Base-by-base conservation (phyloP, 2,888 invertebrate genomes). In the Campopleginae sp. region DNA sequence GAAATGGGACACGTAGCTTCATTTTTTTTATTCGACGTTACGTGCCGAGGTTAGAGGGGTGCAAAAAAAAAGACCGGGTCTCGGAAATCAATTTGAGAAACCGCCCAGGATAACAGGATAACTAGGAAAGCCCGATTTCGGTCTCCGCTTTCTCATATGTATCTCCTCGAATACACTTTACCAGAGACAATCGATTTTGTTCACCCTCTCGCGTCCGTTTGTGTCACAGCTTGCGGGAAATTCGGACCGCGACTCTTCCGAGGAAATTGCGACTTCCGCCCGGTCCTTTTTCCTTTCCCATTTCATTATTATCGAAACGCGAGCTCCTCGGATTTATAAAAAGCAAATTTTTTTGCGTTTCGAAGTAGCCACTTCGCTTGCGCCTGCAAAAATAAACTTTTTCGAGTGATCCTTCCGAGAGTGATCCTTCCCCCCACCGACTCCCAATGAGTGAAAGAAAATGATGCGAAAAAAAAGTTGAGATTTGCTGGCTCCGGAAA, bases 41-140 rank as follows among this genome's bases (percentile, higher is more conserved):
- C 66, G 79, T 71, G 74, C 46, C 46, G 44, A 44, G 44, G 54
- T 80, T 74, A 58, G 71, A 66, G 80, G 85, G 86, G 82, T 77
- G 79, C 79, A 78, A 86, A 42, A 82, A 87, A 87, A 87, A 89
- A 88, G 88, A 2, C 83, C 89, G 85, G 90, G 88, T 89, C 87
- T 90, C 90, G 85, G 90, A 89, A 93, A 93, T 93, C 92, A 93
- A 93, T 93, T 93, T 92, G 88, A 90, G 90, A 90, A 91, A 91
- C 90, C 89, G 88, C 85, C 87, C 88, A 75, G 91, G 91, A 92
- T 91, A 90, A 89, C 89, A 86, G 90, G 89, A 91, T 90, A 89
- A 88, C 89, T 88, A 90, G 89, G 65, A 87, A 70, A 77, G 74
- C 78, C 82, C 85, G 68, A 82, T 80, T 79, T 76, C 84, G 68